Conservation (phyloP, 2,888 invertebrate species). For the Papilio elwesi region DNA sequence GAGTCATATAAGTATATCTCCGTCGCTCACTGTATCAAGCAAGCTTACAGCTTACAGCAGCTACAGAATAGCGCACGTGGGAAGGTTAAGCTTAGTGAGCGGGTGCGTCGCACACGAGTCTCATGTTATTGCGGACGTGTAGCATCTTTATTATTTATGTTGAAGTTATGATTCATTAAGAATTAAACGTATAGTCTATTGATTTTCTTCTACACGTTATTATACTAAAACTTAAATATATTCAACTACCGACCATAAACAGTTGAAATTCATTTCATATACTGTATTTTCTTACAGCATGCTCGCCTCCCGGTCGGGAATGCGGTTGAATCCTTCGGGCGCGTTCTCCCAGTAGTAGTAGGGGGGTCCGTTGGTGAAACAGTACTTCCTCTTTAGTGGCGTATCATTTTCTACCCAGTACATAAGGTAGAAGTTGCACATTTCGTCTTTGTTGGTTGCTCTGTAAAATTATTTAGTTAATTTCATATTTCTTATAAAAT, state of each 20-base stretch:
- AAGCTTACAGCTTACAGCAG: no score
- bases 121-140: no score
- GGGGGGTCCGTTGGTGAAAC: conserved; percentile 94
- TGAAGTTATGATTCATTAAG: no score
- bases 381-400: conserved; percentile 91
- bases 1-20: no score
- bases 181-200: no score
- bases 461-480: conserved; percentile 64
- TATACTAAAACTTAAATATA: not conserved
- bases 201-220: not conserved
- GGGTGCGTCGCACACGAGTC: no score
- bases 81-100: no score
- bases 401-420: conserved; percentile 92
- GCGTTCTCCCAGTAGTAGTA: conserved; percentile 90
- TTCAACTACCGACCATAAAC: not conserved
- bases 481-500: no score
- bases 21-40: no score
- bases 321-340: conserved; percentile 87
- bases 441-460: conserved; percentile 93
- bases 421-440: conserved; percentile 98
- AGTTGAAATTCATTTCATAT: conserved; percentile 23
- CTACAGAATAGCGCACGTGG: no score
- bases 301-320: conserved; percentile 89
- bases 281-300: conserved; percentile 52
- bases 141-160: no score